Conservation (phyloP, 2,113 vertebrate species). For the Chloropsis cyanopogon region DNA sequence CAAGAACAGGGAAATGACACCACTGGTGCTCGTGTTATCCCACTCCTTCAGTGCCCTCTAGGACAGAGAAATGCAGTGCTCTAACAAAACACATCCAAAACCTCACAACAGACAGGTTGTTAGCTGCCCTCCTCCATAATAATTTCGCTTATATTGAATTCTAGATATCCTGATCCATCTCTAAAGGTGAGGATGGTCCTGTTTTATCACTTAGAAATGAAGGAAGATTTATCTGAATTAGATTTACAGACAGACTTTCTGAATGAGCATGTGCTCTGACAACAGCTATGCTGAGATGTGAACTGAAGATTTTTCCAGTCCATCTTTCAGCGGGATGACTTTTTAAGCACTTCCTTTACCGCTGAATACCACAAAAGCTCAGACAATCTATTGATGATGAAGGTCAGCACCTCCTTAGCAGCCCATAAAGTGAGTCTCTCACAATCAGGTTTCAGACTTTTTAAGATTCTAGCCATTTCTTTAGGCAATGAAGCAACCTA, state of each 20-base stretch:
- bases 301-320: constrained; percentile 58
- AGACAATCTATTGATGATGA: constrained; percentile 59
- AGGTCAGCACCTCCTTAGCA: constrained; percentile 66
- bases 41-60: neutral
- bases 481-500: constrained; percentile 52
- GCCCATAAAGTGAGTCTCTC: constrained; percentile 42
- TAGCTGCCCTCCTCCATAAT: constrained; percentile 23
- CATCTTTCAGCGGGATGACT: constrained; percentile 50
- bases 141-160: constrained; percentile 37
- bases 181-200: constrained; percentile 28
- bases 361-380: constrained; percentile 47
- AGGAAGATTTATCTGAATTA: constrained; percentile 44
- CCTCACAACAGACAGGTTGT: constrained; percentile 8
- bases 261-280: constrained; percentile 2
- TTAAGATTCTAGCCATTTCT: constrained; percentile 56
- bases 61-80: neutral
- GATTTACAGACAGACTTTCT: constrained; percentile 35
- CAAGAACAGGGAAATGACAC: neutral
- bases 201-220: constrained; percentile 39
- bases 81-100: neutral
- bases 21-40: neutral
- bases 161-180: constrained; percentile 20
- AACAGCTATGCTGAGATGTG: constrained; percentile 22
- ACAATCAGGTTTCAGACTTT: constrained; percentile 55
- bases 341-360: constrained; percentile 58